Percentiles rank a stretch among this genome's conserved stretches.
phyloP scores from a whole-genome alignment of 2,113 vertebrate species.

The Rhinopomastus cyanomelas region DNA sequence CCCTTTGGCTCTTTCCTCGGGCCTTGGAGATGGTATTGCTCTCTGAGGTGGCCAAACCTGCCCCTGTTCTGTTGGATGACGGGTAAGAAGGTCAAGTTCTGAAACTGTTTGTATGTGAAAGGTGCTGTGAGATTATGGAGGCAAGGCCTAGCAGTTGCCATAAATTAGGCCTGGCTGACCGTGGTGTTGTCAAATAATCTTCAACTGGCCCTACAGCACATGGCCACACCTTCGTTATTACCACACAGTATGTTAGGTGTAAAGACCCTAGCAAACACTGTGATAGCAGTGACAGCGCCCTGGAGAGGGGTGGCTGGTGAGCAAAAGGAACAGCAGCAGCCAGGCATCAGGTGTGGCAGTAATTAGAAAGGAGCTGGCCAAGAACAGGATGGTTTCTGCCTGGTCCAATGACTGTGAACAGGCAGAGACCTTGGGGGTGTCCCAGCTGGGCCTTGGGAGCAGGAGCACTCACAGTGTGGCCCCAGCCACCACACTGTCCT shows the following conservation, averaged over 20 bases:
- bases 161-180: not conserved
- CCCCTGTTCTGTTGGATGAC: not conserved
- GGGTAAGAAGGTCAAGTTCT: not conserved
- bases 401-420: not conserved
- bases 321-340: not conserved
- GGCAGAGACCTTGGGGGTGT: not conserved
- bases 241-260: not conserved
- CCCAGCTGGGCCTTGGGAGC: not conserved
- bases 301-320: not conserved
- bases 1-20: not conserved
- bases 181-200: not conserved
- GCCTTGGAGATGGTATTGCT: not conserved
- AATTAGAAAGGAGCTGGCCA: not conserved
- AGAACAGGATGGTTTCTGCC: not conserved
- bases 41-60: not conserved
- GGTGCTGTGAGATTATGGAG: not conserved
- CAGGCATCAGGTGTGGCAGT: rapidly evolving
- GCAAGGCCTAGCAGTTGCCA: not conserved
- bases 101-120: not conserved
- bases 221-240: not conserved
- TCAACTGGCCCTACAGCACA: not conserved
- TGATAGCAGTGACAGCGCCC: not conserved
- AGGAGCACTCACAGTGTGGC: rapidly evolving
- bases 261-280: not conserved
- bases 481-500: not conserved